These are phyloP conservation scores for Odiellus spinosus DNA, from an alignment of 2,888 invertebrate species.

Conservation along the genomic window DNA sequence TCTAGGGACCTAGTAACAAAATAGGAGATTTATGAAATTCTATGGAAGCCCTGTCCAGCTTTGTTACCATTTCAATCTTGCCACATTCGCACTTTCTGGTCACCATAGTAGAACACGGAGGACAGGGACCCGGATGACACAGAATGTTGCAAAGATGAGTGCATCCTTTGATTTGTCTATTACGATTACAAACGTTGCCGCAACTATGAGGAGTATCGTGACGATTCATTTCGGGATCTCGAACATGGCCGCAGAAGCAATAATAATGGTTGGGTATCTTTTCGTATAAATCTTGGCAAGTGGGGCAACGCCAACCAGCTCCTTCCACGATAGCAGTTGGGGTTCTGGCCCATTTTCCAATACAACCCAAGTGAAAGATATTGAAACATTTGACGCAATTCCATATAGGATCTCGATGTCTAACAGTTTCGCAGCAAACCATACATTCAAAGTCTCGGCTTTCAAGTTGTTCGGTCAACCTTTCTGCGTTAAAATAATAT, in stretches of 20 bases:
- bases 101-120: conserved; percentile 28
- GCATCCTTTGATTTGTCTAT: conserved; percentile 34
- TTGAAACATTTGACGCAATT: conserved; percentile 81
- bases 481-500: too few species aligned
- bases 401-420: conserved; percentile 69
- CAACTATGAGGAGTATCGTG: conserved; percentile 76
- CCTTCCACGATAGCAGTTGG: conserved; percentile 32
- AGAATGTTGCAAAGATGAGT: conserved; percentile 49
- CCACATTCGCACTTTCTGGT: conserved; percentile 60
- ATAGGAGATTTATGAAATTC: too few species aligned
- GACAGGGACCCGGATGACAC: conserved; percentile 92
- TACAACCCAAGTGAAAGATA: conserved; percentile 77
- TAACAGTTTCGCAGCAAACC: conserved; percentile 78
- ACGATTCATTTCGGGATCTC: conserved; percentile 56
- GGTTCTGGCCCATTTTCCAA: conserved; percentile 76
- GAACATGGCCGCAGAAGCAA: conserved; percentile 75
- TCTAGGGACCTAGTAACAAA: too few species aligned
- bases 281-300: conserved; percentile 68
- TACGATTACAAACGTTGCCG: conserved; percentile 60
- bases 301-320: conserved; percentile 73
- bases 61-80: conserved; percentile 42
- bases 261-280: conserved; percentile 60
- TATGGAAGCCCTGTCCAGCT: too few species aligned
- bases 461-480: conserved; percentile 65
- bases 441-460: conserved; percentile 74